Percentiles rank a stretch among this genome's conserved stretches.
phyloP scores from a whole-genome alignment of 2,888 invertebrate genomes.

The Drosophila barbarae region DNA sequence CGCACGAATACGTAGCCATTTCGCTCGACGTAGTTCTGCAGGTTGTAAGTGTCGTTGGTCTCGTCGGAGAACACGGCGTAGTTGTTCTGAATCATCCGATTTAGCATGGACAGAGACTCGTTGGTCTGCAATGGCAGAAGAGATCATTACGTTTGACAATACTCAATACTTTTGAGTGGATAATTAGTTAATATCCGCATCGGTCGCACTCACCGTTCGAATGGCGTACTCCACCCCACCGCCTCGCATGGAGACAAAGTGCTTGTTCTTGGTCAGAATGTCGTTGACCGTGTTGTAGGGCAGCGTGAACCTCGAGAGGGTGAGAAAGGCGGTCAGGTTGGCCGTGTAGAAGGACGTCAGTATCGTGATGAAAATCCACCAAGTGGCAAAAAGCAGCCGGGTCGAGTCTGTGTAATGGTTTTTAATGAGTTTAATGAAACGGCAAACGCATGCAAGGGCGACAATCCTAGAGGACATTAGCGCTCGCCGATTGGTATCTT shows the following conservation, averaged over 20 bases:
- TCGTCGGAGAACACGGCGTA: conserved; percentile 76
- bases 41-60: conserved; percentile 78
- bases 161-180: background rate
- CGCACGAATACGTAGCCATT: conserved; percentile 83
- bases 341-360: conserved; percentile 94
- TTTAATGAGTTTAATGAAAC: conserved; percentile 44
- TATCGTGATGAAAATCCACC: conserved; percentile 95
- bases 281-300: conserved; percentile 87
- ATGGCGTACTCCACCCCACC: conserved; percentile 85
- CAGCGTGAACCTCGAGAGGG: conserved; percentile 90
- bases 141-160: background rate
- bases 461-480: conserved; percentile 15
- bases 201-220: conserved; percentile 81
- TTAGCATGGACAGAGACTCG: conserved; percentile 76
- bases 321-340: conserved; percentile 92
- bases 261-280: conserved; percentile 83
- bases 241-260: conserved; percentile 86
- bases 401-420: conserved; percentile 86
- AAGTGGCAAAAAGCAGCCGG: conserved; percentile 90
- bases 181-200: background rate
- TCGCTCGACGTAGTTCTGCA: conserved; percentile 80
- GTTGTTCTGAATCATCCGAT: conserved; percentile 75
- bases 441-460: conserved; percentile 54
- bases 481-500: conserved; percentile 50
- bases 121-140: conserved; percentile 65